Evolutionary conservation across 2,797 vertebrate genomes (phyloP), one percentile per base, ranked within the genome.

Genomic region (Sitta carolinensis): DNA sequence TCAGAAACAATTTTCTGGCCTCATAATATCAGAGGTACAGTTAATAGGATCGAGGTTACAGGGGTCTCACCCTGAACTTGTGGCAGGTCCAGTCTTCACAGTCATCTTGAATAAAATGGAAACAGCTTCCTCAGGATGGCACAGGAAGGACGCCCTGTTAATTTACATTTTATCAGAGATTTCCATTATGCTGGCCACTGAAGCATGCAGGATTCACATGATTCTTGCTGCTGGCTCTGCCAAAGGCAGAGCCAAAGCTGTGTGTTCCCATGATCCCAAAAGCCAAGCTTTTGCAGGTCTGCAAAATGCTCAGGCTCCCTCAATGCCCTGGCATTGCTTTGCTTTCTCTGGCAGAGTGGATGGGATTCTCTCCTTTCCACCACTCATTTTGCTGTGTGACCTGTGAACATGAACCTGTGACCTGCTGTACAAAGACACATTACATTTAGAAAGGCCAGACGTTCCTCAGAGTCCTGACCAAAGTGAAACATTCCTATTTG

Each of bases 371-470:
- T 76, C 55, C 20, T 66, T 68, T 43, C 18, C 40, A 47, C 61
- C 67, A 13, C 25, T 52, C 38, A n/a, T 76, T 79, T 69, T 72
- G 25, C 50, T 27, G 30, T 0, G 0, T 0, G 9, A 69, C 14
- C 32, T 55, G 23, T 0, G 0, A 81, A 30, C 36, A 48, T 32
- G 22, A n/a, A 19, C 29, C 36, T 52, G 36, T 40, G 50, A 54
- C 13, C 38, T 64, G 25, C 50, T 36, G 66, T 51, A 27, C 0
- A 20, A 81, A 85, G 43, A 20, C 38, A 12, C 0, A 0, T 9
- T 48, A 48, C 23, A 19, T 72, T 61, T 16, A 72, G 36, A 13
- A 29, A 52, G 63, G 50, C 6, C 48, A 91, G 21, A 51, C 30
- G 57, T 51, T 43, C 62, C 52, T 38, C 59, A 6, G 17, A 54